Evolutionary conservation across 2,797 vertebrate species (phyloP).

Genomic region (Philypnodon macrostomus): DNA sequence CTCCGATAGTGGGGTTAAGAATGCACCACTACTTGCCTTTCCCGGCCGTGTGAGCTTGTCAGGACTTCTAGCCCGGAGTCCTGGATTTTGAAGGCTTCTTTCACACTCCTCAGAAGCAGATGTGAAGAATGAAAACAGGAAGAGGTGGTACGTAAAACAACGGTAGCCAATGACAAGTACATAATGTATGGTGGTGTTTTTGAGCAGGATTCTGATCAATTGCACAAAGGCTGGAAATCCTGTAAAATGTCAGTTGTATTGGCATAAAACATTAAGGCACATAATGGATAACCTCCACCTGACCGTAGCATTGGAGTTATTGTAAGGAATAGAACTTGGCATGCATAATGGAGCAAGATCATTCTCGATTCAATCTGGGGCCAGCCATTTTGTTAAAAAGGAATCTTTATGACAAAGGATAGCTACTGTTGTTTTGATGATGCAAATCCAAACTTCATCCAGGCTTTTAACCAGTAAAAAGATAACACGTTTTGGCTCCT

Average conservation of each 20-base stretch:
- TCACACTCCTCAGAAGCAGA: slow-evolving; percentile 18
- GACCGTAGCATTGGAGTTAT: too few species aligned
- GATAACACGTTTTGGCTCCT: too few species aligned
- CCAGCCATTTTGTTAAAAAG: too few species aligned
- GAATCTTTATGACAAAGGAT: too few species aligned
- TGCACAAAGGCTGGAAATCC: too few species aligned
- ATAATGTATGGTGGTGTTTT: neutral
- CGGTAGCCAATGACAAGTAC: slow-evolving; percentile 9
- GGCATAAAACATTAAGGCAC: neutral
- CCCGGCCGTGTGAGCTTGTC: slow-evolving; percentile 16
- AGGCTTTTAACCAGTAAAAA: too few species aligned
- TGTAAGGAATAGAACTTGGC: too few species aligned
- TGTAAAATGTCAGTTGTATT: too few species aligned
- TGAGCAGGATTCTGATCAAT: neutral
- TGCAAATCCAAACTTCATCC: too few species aligned
- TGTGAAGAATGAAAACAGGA: slow-evolving; percentile 31
- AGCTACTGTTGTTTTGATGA: too few species aligned
- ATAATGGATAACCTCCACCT: too few species aligned
- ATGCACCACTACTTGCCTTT: slow-evolving; percentile 22
- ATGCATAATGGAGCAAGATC: neutral
- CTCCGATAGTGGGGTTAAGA: slow-evolving; percentile 52
- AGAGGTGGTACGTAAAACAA: neutral
- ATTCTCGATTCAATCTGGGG: too few species aligned
- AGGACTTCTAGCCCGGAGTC: slow-evolving; percentile 20
- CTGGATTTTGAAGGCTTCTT: slow-evolving; percentile 15